phyloP scores from a whole-genome alignment of 2,113 vertebrate genomes.

The Sphyrna mokarran region DNA sequence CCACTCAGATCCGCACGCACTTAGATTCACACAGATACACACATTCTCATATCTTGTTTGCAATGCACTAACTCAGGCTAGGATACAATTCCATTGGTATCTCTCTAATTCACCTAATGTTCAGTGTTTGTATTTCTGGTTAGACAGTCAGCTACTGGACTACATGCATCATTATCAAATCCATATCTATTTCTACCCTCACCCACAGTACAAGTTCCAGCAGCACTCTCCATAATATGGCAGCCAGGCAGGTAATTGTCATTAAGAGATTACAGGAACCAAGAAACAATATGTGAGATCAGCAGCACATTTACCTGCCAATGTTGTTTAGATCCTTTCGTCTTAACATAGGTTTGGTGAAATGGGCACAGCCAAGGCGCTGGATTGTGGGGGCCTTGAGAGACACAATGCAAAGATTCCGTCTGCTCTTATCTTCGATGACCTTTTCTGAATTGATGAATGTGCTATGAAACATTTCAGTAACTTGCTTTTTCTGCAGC shows the following conservation, averaged over 20 bases:
- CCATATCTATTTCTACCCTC: not conserved
- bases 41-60: not conserved
- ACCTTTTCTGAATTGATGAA: not conserved
- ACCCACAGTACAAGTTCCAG: not conserved
- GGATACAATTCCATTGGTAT: not conserved
- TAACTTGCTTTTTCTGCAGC: not conserved
- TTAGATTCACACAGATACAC: too few relatives aligned
- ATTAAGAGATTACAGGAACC: not conserved
- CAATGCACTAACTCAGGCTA: not conserved
- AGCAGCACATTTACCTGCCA: conserved; percentile 15
- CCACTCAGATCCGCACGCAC: too few relatives aligned
- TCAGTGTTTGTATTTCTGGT: not conserved
- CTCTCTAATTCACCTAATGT: not conserved
- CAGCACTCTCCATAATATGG: not conserved
- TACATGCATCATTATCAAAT: not conserved
- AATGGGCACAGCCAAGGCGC: not conserved
- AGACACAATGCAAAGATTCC: conserved; percentile 4
- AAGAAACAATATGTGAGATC: not conserved
- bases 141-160: not conserved
- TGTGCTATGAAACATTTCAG: not conserved
- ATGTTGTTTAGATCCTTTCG: not conserved
- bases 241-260: not conserved
- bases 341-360: not conserved
- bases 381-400: not conserved
- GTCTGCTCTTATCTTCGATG: not conserved